Evolutionary conservation across 2,888 invertebrate genomes (phyloP).

Genomic region (Philopedon plagiatum): DNA sequence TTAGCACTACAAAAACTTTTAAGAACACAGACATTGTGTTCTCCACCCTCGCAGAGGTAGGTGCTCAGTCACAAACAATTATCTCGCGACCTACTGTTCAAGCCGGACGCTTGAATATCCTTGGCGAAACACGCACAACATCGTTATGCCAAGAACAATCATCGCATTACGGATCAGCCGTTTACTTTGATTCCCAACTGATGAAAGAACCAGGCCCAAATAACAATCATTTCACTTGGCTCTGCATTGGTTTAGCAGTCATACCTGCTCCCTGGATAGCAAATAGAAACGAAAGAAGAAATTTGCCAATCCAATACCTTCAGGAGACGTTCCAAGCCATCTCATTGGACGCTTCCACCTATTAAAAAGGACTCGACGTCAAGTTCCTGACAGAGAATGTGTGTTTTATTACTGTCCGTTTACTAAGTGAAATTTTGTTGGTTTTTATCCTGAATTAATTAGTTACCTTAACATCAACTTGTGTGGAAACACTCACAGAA

Average conservation of each 20-base stretch:
- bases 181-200: conserved; percentile 12
- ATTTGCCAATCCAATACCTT: no score
- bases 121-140: not conserved
- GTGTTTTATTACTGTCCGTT: no score
- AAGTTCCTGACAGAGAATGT: no score
- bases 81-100: not conserved
- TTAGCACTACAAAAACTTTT: conserved; percentile 23
- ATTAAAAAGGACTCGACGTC: no score
- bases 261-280: no score
- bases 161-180: conserved; percentile 11
- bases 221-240: not conserved
- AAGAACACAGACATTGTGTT: conserved; percentile 19
- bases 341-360: not conserved
- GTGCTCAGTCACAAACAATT: conserved; percentile 19
- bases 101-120: not conserved
- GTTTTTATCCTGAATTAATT: no score
- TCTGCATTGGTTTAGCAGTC: not conserved
- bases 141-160: conserved; percentile 1
- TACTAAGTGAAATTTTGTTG: no score
- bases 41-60: conserved; percentile 8
- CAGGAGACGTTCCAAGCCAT: no score
- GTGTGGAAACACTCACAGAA: no score
- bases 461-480: no score
- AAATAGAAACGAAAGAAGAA: no score
- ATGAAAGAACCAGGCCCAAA: not conserved